Percentiles rank a stretch among this genome's conserved stretches.
phyloP scores from a whole-genome alignment of 2,797 vertebrate genomes.

The Scomberomorus guttatus region DNA sequence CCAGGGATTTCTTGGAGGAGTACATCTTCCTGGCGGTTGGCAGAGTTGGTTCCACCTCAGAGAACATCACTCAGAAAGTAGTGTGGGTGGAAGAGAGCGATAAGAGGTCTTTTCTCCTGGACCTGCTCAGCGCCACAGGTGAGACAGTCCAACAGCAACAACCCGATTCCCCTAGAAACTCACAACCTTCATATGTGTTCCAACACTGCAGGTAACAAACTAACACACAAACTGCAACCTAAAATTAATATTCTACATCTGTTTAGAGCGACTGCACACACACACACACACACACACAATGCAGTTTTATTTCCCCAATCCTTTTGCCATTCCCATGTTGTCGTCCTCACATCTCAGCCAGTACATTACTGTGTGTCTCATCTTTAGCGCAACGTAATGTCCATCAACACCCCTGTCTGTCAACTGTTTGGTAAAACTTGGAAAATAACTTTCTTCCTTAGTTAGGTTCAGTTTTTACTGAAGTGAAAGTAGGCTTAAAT shows the following conservation, averaged over 20 bases:
- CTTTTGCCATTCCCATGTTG: conserved; percentile 31
- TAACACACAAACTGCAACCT: background rate
- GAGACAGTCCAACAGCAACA: conserved; percentile 12
- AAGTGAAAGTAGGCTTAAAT: background rate
- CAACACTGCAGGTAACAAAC: background rate
- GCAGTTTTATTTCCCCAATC: conserved; percentile 34
- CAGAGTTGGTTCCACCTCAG: conserved; percentile 96
- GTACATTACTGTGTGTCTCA: conserved; percentile 36
- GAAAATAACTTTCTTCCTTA: conserved; percentile 9
- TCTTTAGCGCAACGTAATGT: conserved; percentile 29
- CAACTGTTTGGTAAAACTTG: background rate
- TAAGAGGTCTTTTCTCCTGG: conserved; percentile 95
- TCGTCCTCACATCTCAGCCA: conserved; percentile 41
- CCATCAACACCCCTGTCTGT: conserved; percentile 19
- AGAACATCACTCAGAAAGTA: conserved; percentile 98
- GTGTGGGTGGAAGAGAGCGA: conserved; percentile 97
- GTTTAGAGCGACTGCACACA: too few relatives aligned
- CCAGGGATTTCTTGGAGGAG: conserved; percentile 97
- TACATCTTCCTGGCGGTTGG: conserved; percentile 98
- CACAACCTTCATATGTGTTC: background rate
- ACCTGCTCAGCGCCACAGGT: conserved; percentile 96
- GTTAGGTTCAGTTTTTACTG: background rate
- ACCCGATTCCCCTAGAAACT: too few relatives aligned
- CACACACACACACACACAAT: background rate
- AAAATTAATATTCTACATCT: background rate